Base-by-base conservation (phyloP, 2,113 vertebrate genomes). In the Bujurquina vittata region DNA sequence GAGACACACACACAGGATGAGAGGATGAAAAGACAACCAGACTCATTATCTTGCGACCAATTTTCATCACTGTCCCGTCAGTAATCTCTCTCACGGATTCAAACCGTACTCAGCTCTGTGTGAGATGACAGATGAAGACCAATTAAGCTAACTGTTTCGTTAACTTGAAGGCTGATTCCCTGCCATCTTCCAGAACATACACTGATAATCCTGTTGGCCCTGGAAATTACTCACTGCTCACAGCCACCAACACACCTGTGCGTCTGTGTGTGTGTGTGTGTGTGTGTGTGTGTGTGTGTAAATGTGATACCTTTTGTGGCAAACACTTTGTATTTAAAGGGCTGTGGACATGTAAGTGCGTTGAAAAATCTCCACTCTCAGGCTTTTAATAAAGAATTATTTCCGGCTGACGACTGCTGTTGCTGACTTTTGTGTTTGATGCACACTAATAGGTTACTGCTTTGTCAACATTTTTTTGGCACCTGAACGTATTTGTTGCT, bases 41-140 rank as follows among this genome's bases (percentile, higher is more conserved):
- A 94, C 93, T 95, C 95, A 95, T 95, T 95, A 95, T 95, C 94
- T 91, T 89, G 84, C 81, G 55, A 93, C 91, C 92, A 89, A 89
- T 92, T 95, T 94, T 95, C 93, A 93, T 93, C 94, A 92, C 92
- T 93, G 92, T 95, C 92, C 93, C 62, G 87, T 95, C 94, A 94
- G 91, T 91, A 90, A 89, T 93, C 84, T 72, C 81, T 54, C 46
- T 74, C 72, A n/a, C n/a, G 60, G 82, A 90, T 87, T 90, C 90
- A 78, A 83, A 86, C 84, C 58, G 87, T 91, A 89, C 62, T 65
- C 84, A 20, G 79, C 87, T 87, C 89, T 84, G 85, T 92, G 86
- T 89, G 90, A 92, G 86, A 92, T 92, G 93, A 93, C 93, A 93
- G 93, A 91, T 94, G 93, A 94, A 91, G 92, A 90, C 92, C 92